Percentiles rank a stretch among this genome's conserved stretches.
phyloP scores from a whole-genome alignment of 2,113 vertebrate genomes.

The Rhipidura dahli region DNA sequence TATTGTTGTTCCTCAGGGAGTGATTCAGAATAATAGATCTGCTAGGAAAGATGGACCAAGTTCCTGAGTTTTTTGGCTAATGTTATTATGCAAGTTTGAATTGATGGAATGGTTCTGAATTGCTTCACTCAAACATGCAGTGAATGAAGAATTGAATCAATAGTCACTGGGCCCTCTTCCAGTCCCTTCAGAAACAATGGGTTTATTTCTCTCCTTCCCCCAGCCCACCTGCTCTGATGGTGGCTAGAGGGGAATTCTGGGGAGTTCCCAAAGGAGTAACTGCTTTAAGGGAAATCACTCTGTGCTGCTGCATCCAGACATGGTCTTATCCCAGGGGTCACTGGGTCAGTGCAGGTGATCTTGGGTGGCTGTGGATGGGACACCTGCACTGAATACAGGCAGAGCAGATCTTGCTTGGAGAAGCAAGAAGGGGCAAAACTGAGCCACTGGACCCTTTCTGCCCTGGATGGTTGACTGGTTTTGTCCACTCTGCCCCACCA shows the following conservation, averaged over 20 bases:
- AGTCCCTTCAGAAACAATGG: neutral
- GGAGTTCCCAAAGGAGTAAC: neutral
- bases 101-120: slow-evolving; percentile 1
- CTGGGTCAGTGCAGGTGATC: rapidly evolving
- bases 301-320: neutral
- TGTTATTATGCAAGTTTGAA: neutral
- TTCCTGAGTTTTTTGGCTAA: neutral
- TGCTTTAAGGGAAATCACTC: neutral
- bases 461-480: neutral
- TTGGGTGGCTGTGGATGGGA: neutral
- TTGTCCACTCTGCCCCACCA: neutral
- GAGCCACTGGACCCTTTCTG: neutral
- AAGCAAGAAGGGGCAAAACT: neutral
- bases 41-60: neutral
- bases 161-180: neutral
- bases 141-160: slow-evolving; percentile 6
- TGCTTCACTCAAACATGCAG: neutral
- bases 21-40: neutral
- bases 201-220: neutral
- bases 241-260: neutral
- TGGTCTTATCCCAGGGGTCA: rapidly evolving
- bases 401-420: neutral
- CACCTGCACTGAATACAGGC: neutral
- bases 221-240: neutral
- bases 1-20: neutral